Percentiles rank a stretch among this genome's conserved stretches.
Evolutionary conservation across 2,797 vertebrate species (phyloP).

Genomic region (Crocidura indochinensis): DNA sequence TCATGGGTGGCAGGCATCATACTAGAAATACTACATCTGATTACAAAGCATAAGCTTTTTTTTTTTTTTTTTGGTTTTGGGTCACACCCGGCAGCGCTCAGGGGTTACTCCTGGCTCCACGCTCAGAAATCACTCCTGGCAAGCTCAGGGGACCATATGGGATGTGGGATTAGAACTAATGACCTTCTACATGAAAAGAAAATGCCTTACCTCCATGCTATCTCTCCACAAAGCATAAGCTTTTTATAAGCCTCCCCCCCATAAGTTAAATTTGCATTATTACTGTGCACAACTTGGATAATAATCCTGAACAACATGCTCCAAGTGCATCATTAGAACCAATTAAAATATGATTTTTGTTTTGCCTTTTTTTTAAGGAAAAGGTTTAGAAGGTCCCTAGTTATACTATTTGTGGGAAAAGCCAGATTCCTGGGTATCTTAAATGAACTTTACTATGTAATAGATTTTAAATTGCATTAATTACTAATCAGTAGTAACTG

Average conservation of each 20-base stretch:
- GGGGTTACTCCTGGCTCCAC: too few species aligned
- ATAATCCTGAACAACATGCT: slow-evolving; percentile 73
- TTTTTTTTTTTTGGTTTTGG: too few species aligned
- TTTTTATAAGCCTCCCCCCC: slow-evolving; percentile 64
- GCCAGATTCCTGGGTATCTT: slow-evolving; percentile 71
- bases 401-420: slow-evolving; percentile 71
- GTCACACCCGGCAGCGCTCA: too few species aligned
- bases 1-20: slow-evolving; percentile 36
- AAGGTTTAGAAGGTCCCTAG: slow-evolving; percentile 60
- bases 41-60: slow-evolving; percentile 79
- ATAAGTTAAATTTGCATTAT: slow-evolving; percentile 74
- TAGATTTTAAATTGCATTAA: slow-evolving; percentile 55
- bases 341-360: slow-evolving; percentile 58
- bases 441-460: slow-evolving; percentile 69
- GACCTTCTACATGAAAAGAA: too few species aligned
- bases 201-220: too few species aligned
- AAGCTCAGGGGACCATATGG: too few species aligned
- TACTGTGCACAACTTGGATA: slow-evolving; percentile 70
- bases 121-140: too few species aligned
- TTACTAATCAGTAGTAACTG: slow-evolving; percentile 60
- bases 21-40: slow-evolving; percentile 75
- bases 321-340: slow-evolving; percentile 31
- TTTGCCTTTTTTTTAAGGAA: slow-evolving; percentile 14
- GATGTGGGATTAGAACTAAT: too few species aligned
- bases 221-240: slow-evolving; percentile 76